Evolutionary conservation across 1,140 invertebrate species (phyloP).

Genomic region (Metopolophium dirhodum): DNA sequence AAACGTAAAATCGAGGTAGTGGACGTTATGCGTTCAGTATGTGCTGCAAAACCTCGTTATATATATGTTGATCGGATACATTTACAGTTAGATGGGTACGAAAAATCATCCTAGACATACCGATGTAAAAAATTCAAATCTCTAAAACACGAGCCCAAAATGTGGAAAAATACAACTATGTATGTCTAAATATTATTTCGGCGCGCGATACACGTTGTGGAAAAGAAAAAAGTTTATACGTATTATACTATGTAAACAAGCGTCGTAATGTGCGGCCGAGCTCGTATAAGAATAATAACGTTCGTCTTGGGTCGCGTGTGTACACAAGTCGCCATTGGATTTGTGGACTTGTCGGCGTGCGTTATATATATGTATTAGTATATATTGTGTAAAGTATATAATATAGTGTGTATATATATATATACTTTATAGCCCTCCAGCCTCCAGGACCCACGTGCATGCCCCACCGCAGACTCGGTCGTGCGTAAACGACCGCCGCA

Average conservation of each 20-base stretch:
- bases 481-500: conserved; percentile 1
- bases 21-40: too few species aligned
- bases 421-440: neutral
- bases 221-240: too few species aligned
- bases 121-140: neutral
- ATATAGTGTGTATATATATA: too few species aligned
- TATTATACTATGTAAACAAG: neutral
- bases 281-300: neutral
- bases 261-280: neutral
- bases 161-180: too few species aligned
- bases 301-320: neutral
- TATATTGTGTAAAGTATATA: too few species aligned
- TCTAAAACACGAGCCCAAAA: neutral
- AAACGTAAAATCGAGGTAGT: too few species aligned
- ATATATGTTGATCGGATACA: too few species aligned
- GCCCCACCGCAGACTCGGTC: neutral
- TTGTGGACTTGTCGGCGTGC: neutral
- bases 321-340: neutral
- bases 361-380: neutral
- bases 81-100: too few species aligned
- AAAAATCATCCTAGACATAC: too few species aligned
- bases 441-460: conserved; percentile 9
- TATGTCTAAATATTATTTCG: neutral
- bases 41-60: too few species aligned
- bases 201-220: neutral